Evolutionary conservation across 2,113 vertebrate species (phyloP).

Genomic region (Archilochus colubris): DNA sequence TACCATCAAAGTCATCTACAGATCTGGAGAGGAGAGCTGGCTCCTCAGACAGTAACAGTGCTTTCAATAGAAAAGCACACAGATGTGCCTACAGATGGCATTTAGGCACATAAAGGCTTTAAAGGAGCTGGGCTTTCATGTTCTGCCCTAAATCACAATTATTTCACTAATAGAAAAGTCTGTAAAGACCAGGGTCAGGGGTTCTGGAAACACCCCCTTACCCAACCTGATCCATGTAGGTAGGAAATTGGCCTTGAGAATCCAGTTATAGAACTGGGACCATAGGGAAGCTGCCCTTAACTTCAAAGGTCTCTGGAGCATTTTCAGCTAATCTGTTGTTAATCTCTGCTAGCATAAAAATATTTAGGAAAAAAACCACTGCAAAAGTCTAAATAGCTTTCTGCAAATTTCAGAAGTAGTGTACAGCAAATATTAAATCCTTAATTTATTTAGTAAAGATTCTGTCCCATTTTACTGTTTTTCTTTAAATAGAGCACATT

Average conservation of each 20-base stretch:
- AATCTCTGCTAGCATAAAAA: slow-evolving; percentile 17
- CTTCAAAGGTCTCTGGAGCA: not conserved
- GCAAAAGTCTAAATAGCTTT: not conserved
- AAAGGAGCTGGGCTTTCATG: not conserved
- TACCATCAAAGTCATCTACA: not conserved
- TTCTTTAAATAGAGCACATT: not conserved
- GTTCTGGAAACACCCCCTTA: not conserved
- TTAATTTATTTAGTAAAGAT: not conserved
- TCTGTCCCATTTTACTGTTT: not conserved
- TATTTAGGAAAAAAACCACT: not conserved
- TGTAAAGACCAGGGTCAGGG: not conserved
- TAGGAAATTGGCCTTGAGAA: not conserved
- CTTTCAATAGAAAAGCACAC: not conserved
- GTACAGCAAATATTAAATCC: not conserved
- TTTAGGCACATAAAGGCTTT: not conserved
- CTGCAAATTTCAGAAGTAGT: not conserved
- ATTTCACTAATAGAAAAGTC: not conserved
- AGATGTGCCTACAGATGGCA: not conserved
- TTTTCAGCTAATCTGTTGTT: not conserved
- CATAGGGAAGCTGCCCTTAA: not conserved
- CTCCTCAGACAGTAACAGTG: not conserved
- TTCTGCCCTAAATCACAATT: not conserved
- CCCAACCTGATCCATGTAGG: not conserved
- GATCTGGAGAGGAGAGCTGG: not conserved
- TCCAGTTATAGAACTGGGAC: not conserved